A percentile compares a stretch with the other conserved stretches of the same genome.
Conservation (phyloP, 2,888 invertebrate genomes). For the Troides helena region DNA sequence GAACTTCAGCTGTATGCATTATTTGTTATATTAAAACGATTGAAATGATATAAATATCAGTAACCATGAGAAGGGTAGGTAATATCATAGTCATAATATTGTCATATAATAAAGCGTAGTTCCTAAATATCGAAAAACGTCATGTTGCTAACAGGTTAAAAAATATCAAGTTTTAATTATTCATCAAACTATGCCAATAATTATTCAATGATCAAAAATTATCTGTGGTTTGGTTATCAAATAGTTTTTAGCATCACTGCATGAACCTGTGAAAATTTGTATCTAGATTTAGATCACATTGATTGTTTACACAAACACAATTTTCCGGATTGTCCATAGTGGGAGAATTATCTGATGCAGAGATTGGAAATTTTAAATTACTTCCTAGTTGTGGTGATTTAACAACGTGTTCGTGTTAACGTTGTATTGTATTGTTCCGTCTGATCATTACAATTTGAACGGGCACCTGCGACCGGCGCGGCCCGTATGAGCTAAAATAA, state of each 20-base stretch:
- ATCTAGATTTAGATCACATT: slow-evolving; percentile 39
- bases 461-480: slow-evolving; percentile 62
- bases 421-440: slow-evolving; percentile 50
- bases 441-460: slow-evolving; percentile 58
- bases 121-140: no score
- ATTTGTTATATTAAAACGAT: not conserved
- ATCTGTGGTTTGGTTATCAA: slow-evolving; percentile 22
- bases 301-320: slow-evolving; percentile 36
- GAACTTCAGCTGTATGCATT: not conserved
- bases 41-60: no score
- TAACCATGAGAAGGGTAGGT: no score
- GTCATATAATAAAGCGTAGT: no score
- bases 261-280: slow-evolving; percentile 45
- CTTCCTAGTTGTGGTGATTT: slow-evolving; percentile 32
- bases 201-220: no score
- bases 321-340: slow-evolving; percentile 26
- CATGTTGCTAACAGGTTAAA: no score
- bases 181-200: no score
- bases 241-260: slow-evolving; percentile 67
- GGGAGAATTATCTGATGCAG: slow-evolving; percentile 19
- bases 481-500: slow-evolving; percentile 68
- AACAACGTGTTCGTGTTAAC: slow-evolving; percentile 30
- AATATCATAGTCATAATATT: no score
- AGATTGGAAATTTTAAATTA: slow-evolving; percentile 26
- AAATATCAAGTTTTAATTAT: no score